A percentile compares a stretch with the other conserved stretches of the same genome.
phyloP scores from a whole-genome alignment of 2,888 invertebrate species.

The Xestia c-nigrum region DNA sequence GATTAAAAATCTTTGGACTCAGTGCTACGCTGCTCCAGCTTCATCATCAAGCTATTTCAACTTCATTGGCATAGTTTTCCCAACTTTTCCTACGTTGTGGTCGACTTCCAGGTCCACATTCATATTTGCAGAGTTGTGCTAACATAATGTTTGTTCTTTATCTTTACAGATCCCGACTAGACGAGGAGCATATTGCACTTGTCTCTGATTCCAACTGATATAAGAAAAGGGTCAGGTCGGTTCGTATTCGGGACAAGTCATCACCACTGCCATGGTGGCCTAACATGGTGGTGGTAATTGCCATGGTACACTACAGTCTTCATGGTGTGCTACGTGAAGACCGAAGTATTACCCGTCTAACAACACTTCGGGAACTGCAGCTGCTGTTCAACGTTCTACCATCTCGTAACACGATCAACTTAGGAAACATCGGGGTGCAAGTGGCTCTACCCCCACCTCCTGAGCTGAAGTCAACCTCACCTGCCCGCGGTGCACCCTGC shows the following conservation, averaged over 20 bases:
- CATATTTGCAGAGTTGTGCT: not conserved
- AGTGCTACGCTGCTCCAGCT: no score
- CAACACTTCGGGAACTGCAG: not conserved
- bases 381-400: not conserved
- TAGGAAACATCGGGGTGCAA: constrained; percentile 30
- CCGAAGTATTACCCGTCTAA: not conserved
- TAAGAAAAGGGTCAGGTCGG: not conserved
- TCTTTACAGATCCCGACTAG: constrained; percentile 5
- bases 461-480: constrained; percentile 35
- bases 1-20: not conserved
- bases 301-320: not conserved
- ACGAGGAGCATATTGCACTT: not conserved
- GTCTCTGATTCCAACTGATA: not conserved
- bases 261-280: not conserved
- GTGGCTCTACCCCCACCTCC: constrained; percentile 19
- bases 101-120: not conserved
- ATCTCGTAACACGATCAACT: not conserved
- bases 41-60: no score
- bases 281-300: no score
- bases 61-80: no score
- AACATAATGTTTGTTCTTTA: not conserved
- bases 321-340: not conserved
- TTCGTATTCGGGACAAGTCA: no score
- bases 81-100: not conserved
- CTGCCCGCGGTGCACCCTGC: constrained; percentile 51